These are phyloP conservation scores for Sitta europaea DNA, from an alignment of 2,113 vertebrate species.

Conservation along the genomic window DNA sequence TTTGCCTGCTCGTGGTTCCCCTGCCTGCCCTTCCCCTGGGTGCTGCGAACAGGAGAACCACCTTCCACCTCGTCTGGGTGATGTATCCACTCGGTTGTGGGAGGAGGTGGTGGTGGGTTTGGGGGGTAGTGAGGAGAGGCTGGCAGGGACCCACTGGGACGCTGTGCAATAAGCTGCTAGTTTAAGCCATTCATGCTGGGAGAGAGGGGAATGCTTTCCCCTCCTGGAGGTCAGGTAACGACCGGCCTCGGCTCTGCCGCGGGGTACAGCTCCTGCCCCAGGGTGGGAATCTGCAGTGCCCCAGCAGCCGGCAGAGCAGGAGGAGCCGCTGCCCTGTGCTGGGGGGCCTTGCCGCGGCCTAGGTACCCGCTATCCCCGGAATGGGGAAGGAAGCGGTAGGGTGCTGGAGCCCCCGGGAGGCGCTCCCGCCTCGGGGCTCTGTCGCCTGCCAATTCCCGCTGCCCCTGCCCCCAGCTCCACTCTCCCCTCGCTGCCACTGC, in stretches of 20 bases:
- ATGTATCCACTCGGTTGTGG: neutral
- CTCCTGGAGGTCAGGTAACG: neutral
- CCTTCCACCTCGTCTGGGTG: neutral
- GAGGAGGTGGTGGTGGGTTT: neutral
- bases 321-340: neutral
- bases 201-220: neutral
- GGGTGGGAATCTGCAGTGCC: neutral
- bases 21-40: neutral
- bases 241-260: neutral
- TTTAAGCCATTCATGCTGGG: slow-evolving; percentile 41
- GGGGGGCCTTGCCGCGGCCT: neutral
- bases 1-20: neutral
- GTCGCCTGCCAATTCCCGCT: neutral
- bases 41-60: neutral
- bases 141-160: neutral
- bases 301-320: neutral
- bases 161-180: slow-evolving; percentile 59
- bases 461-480: too few relatives aligned
- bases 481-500: slow-evolving; percentile 57
- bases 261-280: neutral
- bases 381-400: neutral
- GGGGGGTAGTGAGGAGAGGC: neutral
- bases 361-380: neutral
- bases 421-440: neutral
- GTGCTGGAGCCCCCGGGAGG: neutral